Evolutionary conservation across 2,797 vertebrate genomes (phyloP), one percentile per base, ranked within the genome.

Genomic region (Morelia viridis): DNA sequence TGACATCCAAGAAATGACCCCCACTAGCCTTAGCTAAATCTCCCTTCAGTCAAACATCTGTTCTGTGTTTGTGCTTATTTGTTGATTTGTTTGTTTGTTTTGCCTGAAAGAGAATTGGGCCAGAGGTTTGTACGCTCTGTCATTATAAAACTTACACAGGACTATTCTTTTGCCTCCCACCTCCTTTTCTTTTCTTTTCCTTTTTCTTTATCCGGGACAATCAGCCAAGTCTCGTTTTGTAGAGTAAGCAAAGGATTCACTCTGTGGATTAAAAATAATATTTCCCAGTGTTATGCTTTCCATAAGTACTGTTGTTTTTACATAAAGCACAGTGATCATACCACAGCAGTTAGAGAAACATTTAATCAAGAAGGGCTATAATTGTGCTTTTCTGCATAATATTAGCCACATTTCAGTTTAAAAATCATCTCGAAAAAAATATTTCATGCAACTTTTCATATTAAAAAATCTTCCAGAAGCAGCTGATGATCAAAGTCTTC

Each of bases 31-130:
- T 28, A 50, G 46, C 86, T 95, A 94, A 93, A 96, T 88, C 91
- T 94, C 92, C 88, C 94, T 64, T 95, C 93, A 95, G 92, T 95
- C 92, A 94, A 96, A 96, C 97, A 96, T 95, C 92, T 96, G 94
- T 96, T 97, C 94, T 87, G 76, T 85, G 89, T 96, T 96, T 96
- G 92, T 94, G 91, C 92, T 94, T 84, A 22, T 94, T 97, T 97
- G 94, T 96, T 95, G 93, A 94, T 97, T 96, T 94, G 92, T 96
- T 97, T 88, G 85, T 92, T 93, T 93, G 91, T 94, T 94, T 93
- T 95, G 50, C 90, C 91, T 88, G 93, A 93, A 91, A 89, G 76
- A 95, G 93, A 94, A 92, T 76, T 93, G 94, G 93, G 85, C 93
- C 91, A 92, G 89, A 87, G 93, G 93, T 68, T 95, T 80, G 22